Base-by-base conservation (phyloP, 2,888 invertebrate genomes). In the Leptura quadrifasciata region DNA sequence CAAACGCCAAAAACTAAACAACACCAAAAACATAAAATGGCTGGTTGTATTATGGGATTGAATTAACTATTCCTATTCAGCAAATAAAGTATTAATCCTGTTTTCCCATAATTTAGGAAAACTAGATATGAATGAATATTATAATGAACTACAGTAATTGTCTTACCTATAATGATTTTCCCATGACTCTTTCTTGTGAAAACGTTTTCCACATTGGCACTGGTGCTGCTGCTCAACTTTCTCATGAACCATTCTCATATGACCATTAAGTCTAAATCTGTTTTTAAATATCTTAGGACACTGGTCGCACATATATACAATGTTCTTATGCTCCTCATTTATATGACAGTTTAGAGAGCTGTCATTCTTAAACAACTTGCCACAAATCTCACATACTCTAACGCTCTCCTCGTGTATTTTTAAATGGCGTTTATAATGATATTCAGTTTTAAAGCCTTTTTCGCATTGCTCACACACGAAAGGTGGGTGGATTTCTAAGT, bases 91-190 rank as follows among this genome's bases (percentile, higher is more conserved):
- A n/a, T n/a, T n/a, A n/a, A n/a, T n/a, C n/a, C n/a, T n/a, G n/a
- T n/a, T n/a, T n/a, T n/a, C n/a, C n/a, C n/a, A n/a, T n/a, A n/a
- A n/a, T n/a, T n/a, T n/a, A n/a, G n/a, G n/a, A n/a, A n/a, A n/a
- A n/a, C n/a, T n/a, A n/a, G n/a, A n/a, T n/a, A n/a, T n/a, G n/a
- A n/a, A n/a, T n/a, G n/a, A n/a, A n/a, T n/a, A n/a, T n/a, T n/a
- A n/a, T n/a, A n/a, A n/a, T n/a, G n/a, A n/a, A n/a, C n/a, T n/a
- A n/a, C n/a, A n/a, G n/a, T n/a, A n/a, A 65, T 8, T 20, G 0
- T n/a, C 67, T 54, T 54, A 69, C 68, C 57, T 52, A n/a, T 35
- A 57, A 27, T 69, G 68, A 18, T 47, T 69, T 8, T 57, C 57
- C 15, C 55, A 57, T 1, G 57, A 27, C 31, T 69, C 68, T 35